These are phyloP conservation scores for Chionoecetes opilio DNA, from an alignment of 1,140 invertebrate species.

Conservation along the genomic window DNA sequence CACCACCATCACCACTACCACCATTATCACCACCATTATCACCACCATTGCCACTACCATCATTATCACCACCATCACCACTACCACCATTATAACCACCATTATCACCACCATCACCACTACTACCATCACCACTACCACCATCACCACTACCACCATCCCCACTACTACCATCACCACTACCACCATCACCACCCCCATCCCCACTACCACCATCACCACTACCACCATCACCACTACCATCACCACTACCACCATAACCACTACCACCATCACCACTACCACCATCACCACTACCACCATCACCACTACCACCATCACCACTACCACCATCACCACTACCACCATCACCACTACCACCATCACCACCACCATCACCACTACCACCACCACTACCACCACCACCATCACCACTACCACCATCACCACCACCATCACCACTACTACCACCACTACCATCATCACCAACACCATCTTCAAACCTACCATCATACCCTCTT, in stretches of 20 bases:
- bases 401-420: background rate
- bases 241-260: too few species aligned
- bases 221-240: conserved; percentile 24
- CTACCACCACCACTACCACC: background rate
- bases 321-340: conserved; percentile 5
- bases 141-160: conserved; percentile 25
- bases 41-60: conserved; percentile 24
- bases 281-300: conserved; percentile 18
- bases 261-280: too few species aligned
- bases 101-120: conserved; percentile 25
- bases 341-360: background rate
- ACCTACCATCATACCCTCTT: background rate
- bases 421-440: background rate
- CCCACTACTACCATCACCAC: too few species aligned
- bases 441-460: background rate
- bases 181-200: too few species aligned
- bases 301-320: conserved; percentile 25
- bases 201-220: conserved; percentile 9
- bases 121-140: conserved; percentile 24
- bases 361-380: background rate
- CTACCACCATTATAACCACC: conserved; percentile 10
- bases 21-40: conserved; percentile 25
- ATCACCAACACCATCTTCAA: background rate
- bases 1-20: background rate
- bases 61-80: conserved; percentile 25